A percentile compares a stretch with the other conserved stretches of the same genome.
Evolutionary conservation across 2,113 vertebrate genomes (phyloP).

Genomic region (Synchiropus splendidus): DNA sequence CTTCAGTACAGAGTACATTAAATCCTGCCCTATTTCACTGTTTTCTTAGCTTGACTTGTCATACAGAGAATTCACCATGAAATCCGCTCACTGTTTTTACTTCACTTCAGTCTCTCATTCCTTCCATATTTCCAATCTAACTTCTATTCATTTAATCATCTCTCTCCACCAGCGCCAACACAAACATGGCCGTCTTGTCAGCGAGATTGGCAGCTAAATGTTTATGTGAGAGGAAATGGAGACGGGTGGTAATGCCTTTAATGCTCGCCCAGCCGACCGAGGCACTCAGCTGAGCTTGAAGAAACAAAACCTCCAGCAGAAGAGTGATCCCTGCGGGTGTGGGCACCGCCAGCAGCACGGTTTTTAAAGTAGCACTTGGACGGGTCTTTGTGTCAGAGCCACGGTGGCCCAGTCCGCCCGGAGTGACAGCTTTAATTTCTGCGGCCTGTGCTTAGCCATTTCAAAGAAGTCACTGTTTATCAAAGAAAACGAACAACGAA

Average conservation of each 20-base stretch:
- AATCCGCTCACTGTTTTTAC: too few species aligned
- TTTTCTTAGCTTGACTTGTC: too few species aligned
- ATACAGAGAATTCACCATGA: too few species aligned
- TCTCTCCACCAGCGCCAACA: conserved; percentile 32
- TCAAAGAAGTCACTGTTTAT: conserved; percentile 31
- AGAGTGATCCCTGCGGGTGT: conserved; percentile 20
- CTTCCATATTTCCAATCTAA: conserved; percentile 2
- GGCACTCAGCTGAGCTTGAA: conserved; percentile 10
- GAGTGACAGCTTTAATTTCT: conserved; percentile 20
- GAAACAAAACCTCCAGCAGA: conserved; percentile 30
- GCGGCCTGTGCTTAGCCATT: conserved; percentile 19
- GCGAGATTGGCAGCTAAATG: conserved; percentile 35
- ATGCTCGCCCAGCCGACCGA: conserved; percentile 24
- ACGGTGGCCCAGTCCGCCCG: conserved; percentile 2
- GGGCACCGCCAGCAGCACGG: too few species aligned
- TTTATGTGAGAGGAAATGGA: conserved; percentile 50
- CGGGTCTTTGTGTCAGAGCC: too few species aligned
- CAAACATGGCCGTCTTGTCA: conserved; percentile 36
- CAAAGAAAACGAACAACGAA: conserved; percentile 14
- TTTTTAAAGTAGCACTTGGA: conserved; percentile 12
- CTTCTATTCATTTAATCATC: conserved; percentile 3
- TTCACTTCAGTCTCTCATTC: conserved; percentile 7
- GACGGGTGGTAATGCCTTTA: conserved; percentile 46
- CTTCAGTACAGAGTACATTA: too few species aligned
- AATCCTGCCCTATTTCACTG: too few species aligned